Percentiles rank a stretch among this genome's conserved stretches.
Conservation (phyloP, 2,113 vertebrate genomes). For the Bubalus kerabau region DNA sequence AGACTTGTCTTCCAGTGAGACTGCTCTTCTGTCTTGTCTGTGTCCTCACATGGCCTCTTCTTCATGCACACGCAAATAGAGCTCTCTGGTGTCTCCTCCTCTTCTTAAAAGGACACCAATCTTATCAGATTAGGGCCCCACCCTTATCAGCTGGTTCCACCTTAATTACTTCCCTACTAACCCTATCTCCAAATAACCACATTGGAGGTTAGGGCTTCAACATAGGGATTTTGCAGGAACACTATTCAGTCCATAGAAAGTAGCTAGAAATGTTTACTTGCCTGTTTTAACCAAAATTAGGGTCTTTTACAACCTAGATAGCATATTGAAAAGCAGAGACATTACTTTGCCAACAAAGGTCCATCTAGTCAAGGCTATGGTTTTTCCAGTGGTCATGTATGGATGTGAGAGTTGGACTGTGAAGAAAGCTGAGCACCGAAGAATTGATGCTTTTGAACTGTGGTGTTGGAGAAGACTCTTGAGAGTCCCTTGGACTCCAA, state of each 20-base stretch:
- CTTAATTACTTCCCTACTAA: not conserved
- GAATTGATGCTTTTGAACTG: too few relatives aligned
- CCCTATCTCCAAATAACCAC: not conserved
- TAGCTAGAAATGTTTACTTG: not conserved
- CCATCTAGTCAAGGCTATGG: too few relatives aligned
- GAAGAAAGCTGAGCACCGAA: too few relatives aligned
- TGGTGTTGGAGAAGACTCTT: too few relatives aligned
- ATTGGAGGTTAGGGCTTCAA: not conserved
- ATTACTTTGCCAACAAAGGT: too few relatives aligned
- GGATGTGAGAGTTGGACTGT: too few relatives aligned
- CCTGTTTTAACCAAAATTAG: not conserved
- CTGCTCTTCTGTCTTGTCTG: not conserved
- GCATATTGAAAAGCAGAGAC: too few relatives aligned
- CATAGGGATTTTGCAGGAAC: not conserved
- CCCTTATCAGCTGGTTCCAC: not conserved
- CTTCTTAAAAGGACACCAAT: not conserved
- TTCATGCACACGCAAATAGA: not conserved
- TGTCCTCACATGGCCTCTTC: not conserved
- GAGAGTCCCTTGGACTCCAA: too few relatives aligned
- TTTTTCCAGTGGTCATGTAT: too few relatives aligned
- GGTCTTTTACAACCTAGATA: not conserved
- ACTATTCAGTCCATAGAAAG: not conserved
- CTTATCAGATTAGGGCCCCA: not conserved
- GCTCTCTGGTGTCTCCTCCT: not conserved
- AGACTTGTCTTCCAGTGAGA: not conserved